Evolutionary conservation across 53 echinoderm and acorn worm species (phyloP).

Genomic region (Henricia sp.): DNA sequence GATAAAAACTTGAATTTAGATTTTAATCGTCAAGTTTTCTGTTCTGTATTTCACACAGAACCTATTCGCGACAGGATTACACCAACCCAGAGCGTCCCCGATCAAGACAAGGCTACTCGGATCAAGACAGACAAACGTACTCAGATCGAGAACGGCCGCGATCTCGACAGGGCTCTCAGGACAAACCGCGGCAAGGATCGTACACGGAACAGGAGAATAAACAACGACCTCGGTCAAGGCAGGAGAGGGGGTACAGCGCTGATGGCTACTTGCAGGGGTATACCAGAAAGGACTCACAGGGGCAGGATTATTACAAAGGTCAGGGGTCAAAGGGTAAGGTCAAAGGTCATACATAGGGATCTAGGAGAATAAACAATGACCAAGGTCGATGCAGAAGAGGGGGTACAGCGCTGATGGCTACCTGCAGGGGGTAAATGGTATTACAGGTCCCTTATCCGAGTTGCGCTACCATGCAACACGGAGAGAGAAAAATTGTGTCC

Average conservation of each 20-base stretch:
- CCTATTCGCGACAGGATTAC: conserved; percentile 55
- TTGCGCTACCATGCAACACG: no score
- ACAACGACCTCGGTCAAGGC: conserved; percentile 50
- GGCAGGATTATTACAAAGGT: conserved; percentile 52
- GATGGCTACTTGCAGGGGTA: conserved; percentile 62
- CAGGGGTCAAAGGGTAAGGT: conserved; percentile 4
- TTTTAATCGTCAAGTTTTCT: no score
- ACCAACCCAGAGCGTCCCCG: conserved; percentile 23
- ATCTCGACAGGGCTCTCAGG: conserved; percentile 70
- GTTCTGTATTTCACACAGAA: not conserved
- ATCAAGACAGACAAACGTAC: conserved; percentile 48
- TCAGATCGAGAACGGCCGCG: conserved; percentile 61
- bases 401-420: conserved; percentile 57
- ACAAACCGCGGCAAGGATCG: conserved; percentile 31
- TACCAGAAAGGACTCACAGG: conserved; percentile 54
- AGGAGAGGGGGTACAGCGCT: conserved; percentile 36
- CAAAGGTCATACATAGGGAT: conserved; percentile 47
- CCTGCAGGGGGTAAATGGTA: conserved; percentile 52
- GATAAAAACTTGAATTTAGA: no score
- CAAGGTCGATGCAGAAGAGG: conserved; percentile 44
- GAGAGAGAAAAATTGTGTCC: no score
- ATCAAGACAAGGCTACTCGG: conserved; percentile 48
- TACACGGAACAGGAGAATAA: conserved; percentile 48
- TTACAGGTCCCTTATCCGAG: no score
- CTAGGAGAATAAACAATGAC: conserved; percentile 41